phyloP scores from a whole-genome alignment of 1,140 invertebrate genomes.

The Stenopsyche tienmushanensis region DNA sequence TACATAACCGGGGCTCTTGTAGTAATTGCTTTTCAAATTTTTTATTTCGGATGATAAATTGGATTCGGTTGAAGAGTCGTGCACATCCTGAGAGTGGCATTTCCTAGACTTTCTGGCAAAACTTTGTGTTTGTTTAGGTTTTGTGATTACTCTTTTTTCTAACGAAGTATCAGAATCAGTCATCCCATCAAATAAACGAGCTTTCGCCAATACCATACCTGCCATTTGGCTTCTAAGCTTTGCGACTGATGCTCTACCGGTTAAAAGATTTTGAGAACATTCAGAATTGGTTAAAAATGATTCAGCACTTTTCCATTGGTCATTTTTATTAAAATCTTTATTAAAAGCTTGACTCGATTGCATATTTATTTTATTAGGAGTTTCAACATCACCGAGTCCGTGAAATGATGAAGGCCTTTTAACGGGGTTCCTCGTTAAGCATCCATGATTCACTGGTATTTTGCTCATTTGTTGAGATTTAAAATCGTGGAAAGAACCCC shows the following conservation, averaged over 20 bases:
- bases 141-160: constrained; percentile 31
- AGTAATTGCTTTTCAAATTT: constrained; percentile 16
- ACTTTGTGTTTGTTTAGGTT: constrained; percentile 20
- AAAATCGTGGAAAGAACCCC: constrained; percentile 12
- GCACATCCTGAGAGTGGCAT: constrained; percentile 4
- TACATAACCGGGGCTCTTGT: constrained; percentile 36
- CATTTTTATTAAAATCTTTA: background rate
- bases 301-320: constrained; percentile 31
- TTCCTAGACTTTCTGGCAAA: constrained; percentile 40
- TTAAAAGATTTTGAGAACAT: constrained; percentile 31
- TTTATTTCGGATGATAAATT: constrained; percentile 18
- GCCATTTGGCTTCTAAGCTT: constrained; percentile 64
- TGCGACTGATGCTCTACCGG: constrained; percentile 61
- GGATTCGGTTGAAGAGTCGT: constrained; percentile 14
- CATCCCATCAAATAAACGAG: constrained; percentile 63
- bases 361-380: constrained; percentile 5
- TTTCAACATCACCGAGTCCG: constrained; percentile 21
- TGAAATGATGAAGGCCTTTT: constrained; percentile 38
- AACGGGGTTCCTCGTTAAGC: constrained; percentile 5
- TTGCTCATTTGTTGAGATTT: constrained; percentile 7
- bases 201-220: constrained; percentile 68
- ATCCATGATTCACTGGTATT: background rate
- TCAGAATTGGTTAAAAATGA: constrained; percentile 28
- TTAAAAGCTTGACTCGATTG: constrained; percentile 10
- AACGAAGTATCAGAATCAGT: constrained; percentile 41